phyloP scores from a whole-genome alignment of 2,113 vertebrate genomes.

The Pseudorhombus dupliciocellatus region DNA sequence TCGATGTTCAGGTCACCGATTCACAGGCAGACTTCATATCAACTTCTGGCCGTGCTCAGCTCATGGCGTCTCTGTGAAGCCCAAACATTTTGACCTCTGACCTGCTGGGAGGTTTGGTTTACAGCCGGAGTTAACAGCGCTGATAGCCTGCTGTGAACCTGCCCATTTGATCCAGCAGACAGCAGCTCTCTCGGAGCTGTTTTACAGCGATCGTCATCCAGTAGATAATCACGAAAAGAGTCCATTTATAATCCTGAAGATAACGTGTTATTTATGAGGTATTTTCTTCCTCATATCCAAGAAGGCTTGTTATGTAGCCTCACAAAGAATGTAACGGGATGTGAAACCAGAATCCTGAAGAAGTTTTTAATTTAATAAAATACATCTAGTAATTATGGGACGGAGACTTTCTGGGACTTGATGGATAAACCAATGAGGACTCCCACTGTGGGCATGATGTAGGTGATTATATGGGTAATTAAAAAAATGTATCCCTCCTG shows the following conservation, averaged over 20 bases:
- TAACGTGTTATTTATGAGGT: too few relatives aligned
- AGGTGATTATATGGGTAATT: conserved; percentile 10
- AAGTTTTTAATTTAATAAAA: neutral
- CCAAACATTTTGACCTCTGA: conserved; percentile 78
- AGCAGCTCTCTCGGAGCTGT: conserved; percentile 27
- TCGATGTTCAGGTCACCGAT: conserved; percentile 55
- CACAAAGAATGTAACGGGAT: neutral
- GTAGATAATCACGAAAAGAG: conserved; percentile 20
- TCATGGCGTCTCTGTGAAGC: conserved; percentile 77
- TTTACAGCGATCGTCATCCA: conserved; percentile 50
- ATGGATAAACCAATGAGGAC: neutral
- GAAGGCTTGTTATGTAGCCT: neutral
- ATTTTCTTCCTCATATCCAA: too few relatives aligned
- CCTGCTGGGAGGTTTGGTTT: conserved; percentile 70
- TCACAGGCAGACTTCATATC: conserved; percentile 63
- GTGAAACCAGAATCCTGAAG: neutral
- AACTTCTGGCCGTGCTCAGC: conserved; percentile 59
- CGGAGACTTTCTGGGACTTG: conserved; percentile 26
- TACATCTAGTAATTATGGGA: neutral
- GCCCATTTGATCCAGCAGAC: conserved; percentile 63
- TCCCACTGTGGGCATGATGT: neutral
- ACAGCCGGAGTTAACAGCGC: conserved; percentile 68
- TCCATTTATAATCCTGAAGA: too few relatives aligned
- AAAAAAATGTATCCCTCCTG: neutral
- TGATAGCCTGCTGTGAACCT: conserved; percentile 72